phyloP scores from a whole-genome alignment of 2,888 invertebrate genomes.

The Caenorhabditis panamensis region DNA sequence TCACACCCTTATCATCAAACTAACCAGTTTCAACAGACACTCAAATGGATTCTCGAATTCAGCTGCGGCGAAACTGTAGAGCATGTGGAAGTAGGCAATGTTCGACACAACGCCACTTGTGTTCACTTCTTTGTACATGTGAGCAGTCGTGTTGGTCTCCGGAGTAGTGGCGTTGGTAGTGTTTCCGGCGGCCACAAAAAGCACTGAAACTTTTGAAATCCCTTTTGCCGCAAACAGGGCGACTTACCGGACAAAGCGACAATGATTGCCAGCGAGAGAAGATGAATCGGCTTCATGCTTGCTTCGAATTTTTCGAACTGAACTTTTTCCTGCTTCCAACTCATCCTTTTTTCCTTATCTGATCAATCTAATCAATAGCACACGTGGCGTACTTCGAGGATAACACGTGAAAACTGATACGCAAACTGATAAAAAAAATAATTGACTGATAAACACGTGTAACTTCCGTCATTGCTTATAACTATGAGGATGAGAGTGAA shows the following conservation, averaged over 20 bases:
- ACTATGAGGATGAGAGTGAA: background rate
- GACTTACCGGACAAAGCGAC: constrained; percentile 1
- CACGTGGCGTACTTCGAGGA: too few relatives aligned
- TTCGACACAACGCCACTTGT: background rate
- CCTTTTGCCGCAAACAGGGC: too few relatives aligned
- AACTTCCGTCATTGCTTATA: background rate
- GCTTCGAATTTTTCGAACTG: constrained; percentile 1
- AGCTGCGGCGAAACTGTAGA: background rate
- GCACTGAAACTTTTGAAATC: background rate
- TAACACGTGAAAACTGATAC: too few relatives aligned
- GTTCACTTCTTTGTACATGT: background rate
- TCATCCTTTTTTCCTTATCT: background rate
- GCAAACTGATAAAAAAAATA: too few relatives aligned
- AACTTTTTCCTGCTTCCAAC: background rate
- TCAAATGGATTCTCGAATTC: background rate
- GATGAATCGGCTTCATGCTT: background rate
- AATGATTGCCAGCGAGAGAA: background rate
- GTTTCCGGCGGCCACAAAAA: background rate
- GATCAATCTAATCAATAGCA: background rate
- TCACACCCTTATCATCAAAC: background rate
- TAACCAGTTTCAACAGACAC: background rate
- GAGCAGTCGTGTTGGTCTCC: too few relatives aligned
- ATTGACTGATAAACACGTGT: too few relatives aligned
- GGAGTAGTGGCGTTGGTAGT: background rate
- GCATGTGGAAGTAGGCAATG: constrained; percentile 11